These are phyloP conservation scores for Mythimna impura DNA, from an alignment of 2,888 invertebrate genomes.

Conservation along the genomic window DNA sequence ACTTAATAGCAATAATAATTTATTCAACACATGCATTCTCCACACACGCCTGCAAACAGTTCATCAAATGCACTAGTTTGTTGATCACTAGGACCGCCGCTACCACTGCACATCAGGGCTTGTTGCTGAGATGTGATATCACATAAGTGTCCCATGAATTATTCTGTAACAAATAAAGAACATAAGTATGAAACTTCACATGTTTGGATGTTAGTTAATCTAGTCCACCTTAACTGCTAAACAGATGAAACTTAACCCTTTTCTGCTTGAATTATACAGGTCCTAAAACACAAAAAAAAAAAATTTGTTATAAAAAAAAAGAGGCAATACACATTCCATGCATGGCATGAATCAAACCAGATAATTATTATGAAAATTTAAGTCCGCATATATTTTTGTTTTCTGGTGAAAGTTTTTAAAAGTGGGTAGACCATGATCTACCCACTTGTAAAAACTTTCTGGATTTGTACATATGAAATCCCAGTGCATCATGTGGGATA, in stretches of 20 bases:
- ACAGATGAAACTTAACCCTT: background rate
- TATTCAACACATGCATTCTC: constrained; percentile 77
- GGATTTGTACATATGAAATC: background rate
- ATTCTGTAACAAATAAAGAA: constrained; percentile 60
- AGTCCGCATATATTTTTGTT: too few species aligned
- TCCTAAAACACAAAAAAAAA: too few species aligned
- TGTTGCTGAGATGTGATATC: constrained; percentile 61
- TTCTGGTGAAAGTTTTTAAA: too few species aligned
- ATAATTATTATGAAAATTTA: too few species aligned
- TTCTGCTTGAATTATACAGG: too few species aligned
- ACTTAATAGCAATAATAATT: constrained; percentile 86
- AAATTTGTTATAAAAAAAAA: too few species aligned
- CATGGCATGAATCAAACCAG: too few species aligned
- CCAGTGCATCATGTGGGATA: background rate
- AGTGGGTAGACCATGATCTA: too few species aligned
- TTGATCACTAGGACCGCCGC: constrained; percentile 66
- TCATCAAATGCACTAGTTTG: constrained; percentile 72
- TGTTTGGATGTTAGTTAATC: background rate
- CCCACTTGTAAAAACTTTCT: background rate
- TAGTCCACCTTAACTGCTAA: background rate
- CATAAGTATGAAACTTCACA: too few species aligned
- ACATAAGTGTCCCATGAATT: constrained; percentile 64
- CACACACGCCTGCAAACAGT: constrained; percentile 68
- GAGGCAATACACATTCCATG: too few species aligned
- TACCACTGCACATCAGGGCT: constrained; percentile 41